phyloP scores from a whole-genome alignment of 2,113 vertebrate genomes.

The Lasiurus cinereus region DNA sequence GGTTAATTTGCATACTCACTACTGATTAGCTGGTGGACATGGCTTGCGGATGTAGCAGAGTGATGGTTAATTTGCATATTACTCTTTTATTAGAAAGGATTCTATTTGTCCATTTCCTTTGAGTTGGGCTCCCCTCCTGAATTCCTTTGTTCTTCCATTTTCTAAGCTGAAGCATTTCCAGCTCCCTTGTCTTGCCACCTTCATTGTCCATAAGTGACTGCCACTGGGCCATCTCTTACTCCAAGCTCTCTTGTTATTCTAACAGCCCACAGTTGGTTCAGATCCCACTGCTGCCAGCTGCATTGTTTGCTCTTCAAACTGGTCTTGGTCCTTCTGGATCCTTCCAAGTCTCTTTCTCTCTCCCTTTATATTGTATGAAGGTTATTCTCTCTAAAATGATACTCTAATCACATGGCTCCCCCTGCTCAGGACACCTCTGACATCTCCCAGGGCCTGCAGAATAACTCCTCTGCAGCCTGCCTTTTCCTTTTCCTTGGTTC shows the following conservation, averaged over 20 bases:
- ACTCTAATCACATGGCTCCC: neutral
- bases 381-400: neutral
- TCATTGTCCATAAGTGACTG: neutral
- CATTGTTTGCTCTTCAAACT: neutral
- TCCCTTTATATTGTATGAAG: neutral
- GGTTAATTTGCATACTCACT: too few relatives aligned
- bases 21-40: too few relatives aligned
- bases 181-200: neutral
- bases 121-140: neutral
- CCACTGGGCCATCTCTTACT: accelerated
- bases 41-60: too few relatives aligned
- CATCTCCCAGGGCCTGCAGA: accelerated
- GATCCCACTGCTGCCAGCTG: neutral
- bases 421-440: neutral
- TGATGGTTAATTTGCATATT: too few relatives aligned
- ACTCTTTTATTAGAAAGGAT: too few relatives aligned
- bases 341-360: neutral
- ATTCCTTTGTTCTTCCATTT: neutral
- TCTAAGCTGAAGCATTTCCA: neutral
- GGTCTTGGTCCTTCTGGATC: neutral
- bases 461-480: neutral
- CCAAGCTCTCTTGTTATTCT: neutral
- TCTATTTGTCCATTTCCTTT: neutral
- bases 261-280: neutral
- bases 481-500: neutral